Evolutionary conservation across 2,797 vertebrate species (phyloP).

Genomic region (Sebastes melanostomus): DNA sequence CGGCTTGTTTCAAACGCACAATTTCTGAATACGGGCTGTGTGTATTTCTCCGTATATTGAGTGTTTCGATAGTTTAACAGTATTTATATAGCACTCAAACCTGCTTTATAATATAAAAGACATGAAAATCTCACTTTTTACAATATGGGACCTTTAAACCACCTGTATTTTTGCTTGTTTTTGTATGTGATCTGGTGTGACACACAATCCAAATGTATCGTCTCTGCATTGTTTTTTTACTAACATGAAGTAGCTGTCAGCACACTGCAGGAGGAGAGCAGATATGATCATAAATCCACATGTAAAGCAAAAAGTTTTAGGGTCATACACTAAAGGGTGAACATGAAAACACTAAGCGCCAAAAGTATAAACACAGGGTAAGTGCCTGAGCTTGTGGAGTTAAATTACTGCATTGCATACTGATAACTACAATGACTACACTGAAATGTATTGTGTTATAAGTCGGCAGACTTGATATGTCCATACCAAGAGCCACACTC

Average conservation of each 20-base stretch:
- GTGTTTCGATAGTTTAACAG: no score
- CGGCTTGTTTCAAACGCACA: no score
- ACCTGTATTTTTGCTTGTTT: neutral
- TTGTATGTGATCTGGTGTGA: neutral
- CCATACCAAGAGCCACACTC: neutral
- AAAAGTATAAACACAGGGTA: neutral
- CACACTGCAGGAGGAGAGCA: neutral
- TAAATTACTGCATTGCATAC: neutral
- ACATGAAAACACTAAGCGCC: constrained; percentile 25
- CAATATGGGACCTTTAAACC: no score
- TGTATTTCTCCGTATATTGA: no score
- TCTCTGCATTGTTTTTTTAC: neutral
- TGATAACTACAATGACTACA: neutral
- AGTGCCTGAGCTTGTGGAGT: constrained; percentile 27
- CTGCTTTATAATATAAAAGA: no score
- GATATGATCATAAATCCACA: neutral
- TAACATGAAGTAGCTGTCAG: neutral
- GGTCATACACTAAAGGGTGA: neutral
- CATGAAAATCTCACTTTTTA: no score
- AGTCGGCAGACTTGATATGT: neutral
- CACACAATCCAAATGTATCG: neutral
- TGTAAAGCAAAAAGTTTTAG: neutral
- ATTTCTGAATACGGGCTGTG: no score
- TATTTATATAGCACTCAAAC: no score
- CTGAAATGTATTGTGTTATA: neutral